A percentile compares a stretch with the other conserved stretches of the same genome.
These are phyloP conservation scores for Noctua comes DNA, from an alignment of 2,888 invertebrate genomes.

Conservation along the genomic window DNA sequence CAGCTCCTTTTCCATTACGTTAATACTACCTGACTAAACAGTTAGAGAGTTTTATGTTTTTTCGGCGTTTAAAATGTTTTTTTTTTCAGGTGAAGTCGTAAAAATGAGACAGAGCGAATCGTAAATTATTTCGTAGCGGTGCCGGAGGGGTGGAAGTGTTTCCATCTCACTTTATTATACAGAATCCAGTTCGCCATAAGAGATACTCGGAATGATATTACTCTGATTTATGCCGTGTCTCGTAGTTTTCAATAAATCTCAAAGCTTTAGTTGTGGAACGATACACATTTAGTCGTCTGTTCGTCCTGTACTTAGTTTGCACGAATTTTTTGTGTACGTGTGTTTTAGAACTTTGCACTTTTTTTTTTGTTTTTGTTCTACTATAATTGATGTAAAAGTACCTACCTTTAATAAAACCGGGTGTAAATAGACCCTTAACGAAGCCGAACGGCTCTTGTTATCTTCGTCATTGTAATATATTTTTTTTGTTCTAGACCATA, in stretches of 20 bases:
- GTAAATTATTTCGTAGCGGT: conserved; percentile 59
- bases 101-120: conserved; percentile 56
- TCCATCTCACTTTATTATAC: conserved; percentile 49
- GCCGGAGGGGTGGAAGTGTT: conserved; percentile 20
- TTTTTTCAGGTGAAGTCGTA: conserved; percentile 61
- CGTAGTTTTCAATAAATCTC: conserved; percentile 39
- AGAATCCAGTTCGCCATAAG: conserved; percentile 33
- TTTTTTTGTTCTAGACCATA: no score
- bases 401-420: no score
- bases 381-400: no score
- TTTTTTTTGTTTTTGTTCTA: no score
- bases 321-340: not conserved
- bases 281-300: not conserved
- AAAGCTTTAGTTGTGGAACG: conserved; percentile 8
- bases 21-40: conserved; percentile 61
- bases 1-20: conserved; percentile 64
- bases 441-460: no score
- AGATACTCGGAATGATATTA: conserved; percentile 39
- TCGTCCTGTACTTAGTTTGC: not conserved
- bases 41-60: conserved; percentile 61
- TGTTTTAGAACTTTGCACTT: not conserved
- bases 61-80: conserved; percentile 56
- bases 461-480: no score
- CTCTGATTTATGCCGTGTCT: conserved; percentile 50
- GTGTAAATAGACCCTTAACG: no score